These are phyloP conservation scores for Xestia sexstrigata DNA, from an alignment of 2,888 invertebrate species.

Conservation along the genomic window DNA sequence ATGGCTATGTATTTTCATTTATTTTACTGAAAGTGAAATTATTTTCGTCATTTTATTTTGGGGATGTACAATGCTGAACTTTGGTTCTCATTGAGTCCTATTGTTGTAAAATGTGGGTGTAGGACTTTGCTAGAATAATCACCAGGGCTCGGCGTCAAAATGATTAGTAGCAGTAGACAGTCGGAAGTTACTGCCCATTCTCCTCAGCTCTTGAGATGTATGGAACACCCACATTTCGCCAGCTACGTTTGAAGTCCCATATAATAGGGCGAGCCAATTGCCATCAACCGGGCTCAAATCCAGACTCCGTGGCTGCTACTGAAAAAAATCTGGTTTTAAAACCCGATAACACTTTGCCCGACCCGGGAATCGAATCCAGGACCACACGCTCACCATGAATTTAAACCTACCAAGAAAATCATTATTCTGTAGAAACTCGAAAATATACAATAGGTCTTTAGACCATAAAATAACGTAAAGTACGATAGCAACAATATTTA, in stretches of 20 bases:
- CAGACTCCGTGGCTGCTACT: too few species aligned
- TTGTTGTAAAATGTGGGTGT: constrained; percentile 10
- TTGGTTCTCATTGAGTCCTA: not conserved
- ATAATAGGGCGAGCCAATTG: too few species aligned
- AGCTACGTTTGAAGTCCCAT: too few species aligned
- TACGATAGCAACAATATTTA: not conserved
- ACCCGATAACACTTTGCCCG: too few species aligned
- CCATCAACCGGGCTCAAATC: too few species aligned
- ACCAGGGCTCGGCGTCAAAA: not conserved
- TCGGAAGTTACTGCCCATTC: not conserved
- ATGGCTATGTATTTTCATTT: constrained; percentile 52
- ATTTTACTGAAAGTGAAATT: constrained; percentile 47
- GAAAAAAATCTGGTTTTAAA: too few species aligned
- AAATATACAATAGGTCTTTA: not conserved
- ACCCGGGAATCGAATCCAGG: too few species aligned
- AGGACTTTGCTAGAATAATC: constrained; percentile 1
- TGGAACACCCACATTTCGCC: too few species aligned
- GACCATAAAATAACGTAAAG: not conserved
- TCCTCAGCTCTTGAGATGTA: not conserved
- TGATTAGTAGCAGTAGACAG: not conserved
- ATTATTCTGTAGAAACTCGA: not conserved
- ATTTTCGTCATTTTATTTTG: constrained; percentile 38
- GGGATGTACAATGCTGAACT: constrained; percentile 1
- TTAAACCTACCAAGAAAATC: not conserved
- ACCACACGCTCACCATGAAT: not conserved